A percentile compares a stretch with the other conserved stretches of the same genome.
These are phyloP conservation scores for Oxygymnocypris stewartii DNA, from an alignment of 2,113 vertebrate species.

Conservation along the genomic window DNA sequence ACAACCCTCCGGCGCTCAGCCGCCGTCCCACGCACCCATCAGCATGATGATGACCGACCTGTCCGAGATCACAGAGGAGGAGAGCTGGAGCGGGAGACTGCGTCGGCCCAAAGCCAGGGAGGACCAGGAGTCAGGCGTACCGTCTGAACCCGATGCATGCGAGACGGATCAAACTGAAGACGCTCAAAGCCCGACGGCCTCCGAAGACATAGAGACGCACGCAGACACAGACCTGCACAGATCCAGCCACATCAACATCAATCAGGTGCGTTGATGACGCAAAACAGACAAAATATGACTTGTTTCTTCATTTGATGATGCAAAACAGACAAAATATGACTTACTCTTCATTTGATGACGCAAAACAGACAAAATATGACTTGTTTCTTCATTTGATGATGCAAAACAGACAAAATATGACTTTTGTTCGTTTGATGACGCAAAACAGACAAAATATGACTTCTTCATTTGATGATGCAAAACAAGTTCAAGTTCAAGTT, in stretches of 20 bases:
- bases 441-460: too few relatives aligned
- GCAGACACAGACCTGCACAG: constrained; percentile 57
- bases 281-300: not conserved
- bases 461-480: too few relatives aligned
- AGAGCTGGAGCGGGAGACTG: constrained; percentile 62
- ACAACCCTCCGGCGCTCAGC: constrained; percentile 70
- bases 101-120: constrained; percentile 44
- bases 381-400: too few relatives aligned
- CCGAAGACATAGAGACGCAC: constrained; percentile 37
- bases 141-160: not conserved
- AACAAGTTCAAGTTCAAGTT: too few relatives aligned
- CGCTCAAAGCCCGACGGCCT: not conserved
- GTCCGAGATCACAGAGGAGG: constrained; percentile 72
- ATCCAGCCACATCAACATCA: constrained; percentile 74
- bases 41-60: constrained; percentile 72
- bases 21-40: constrained; percentile 66
- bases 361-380: too few relatives aligned
- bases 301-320: too few relatives aligned
- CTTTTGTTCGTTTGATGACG: too few relatives aligned
- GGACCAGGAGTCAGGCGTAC: not conserved
- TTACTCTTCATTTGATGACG: too few relatives aligned
- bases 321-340: too few relatives aligned
- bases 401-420: too few relatives aligned
- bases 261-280: constrained; percentile 65
- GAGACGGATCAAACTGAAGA: not conserved